Evolutionary conservation across 2,888 invertebrate genomes (phyloP), one percentile per base, ranked within the genome.

Genomic region (Parnassius mnemosyne): DNA sequence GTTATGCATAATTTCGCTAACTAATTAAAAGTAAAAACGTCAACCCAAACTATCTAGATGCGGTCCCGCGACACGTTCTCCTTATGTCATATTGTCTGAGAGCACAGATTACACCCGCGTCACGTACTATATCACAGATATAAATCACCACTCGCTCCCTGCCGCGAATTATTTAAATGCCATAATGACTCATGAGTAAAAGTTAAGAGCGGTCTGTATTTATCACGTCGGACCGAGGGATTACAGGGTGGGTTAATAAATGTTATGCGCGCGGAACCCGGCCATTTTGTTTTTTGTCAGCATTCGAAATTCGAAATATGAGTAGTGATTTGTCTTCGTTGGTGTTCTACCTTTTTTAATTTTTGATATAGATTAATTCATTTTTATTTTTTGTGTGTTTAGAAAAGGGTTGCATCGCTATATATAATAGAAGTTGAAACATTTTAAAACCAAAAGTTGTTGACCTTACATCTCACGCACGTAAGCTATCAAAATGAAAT

Each of bases 151-250:
- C 78, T 74, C 80, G 78, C 68, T 78, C 74, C 81, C 80, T 71
- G 75, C 75, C 80, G 80, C 84, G 86, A 90, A 89, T 89, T 92
- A 92, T 92, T 92, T 90, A 89, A 91, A 90, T 86, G 81, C 87
- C 85, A 86, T 92, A 92, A 92, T 92, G 88, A 78, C 80, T 60
- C 50, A 53, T 53, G 88, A 77, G 80, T 77, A 83, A 85, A 83
- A 81, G 83, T 83, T 82, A 79, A 79, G 79, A 80, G 83, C 79
- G 83, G 79, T 81, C 81, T 72, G 83, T 85, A 84, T 85, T 89
- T 88, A 87, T 88, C 86, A 86, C 83, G 73, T 78, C 73, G 81
- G 83, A 80, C 83, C 79, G 76, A 72, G 71, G 80, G 84, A 84
- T 87, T 83, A 83, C 80, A 71, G 75, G 78, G 79, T 84, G 84